Conservation (phyloP, 2,888 invertebrate species). For the Dasypogon diadema region DNA sequence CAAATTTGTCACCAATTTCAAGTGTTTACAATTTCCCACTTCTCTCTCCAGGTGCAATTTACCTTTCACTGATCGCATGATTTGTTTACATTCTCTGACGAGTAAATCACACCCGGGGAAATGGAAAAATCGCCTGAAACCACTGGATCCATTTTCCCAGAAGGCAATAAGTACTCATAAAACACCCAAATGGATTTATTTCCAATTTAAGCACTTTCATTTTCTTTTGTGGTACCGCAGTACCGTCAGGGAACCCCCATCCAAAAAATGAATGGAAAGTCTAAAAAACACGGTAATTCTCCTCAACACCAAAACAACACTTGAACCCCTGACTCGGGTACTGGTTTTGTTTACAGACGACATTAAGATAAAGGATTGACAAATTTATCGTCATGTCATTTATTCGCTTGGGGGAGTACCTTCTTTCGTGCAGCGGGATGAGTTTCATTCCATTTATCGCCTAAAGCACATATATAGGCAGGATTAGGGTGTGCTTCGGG, state of each 20-base stretch:
- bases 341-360: constrained; percentile 45
- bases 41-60: too few species aligned
- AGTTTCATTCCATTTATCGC: too few species aligned
- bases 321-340: background rate
- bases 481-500: too few species aligned
- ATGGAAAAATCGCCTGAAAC: background rate
- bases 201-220: constrained; percentile 14
- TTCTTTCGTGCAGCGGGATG: background rate
- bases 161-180: constrained; percentile 30
- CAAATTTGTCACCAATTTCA: too few species aligned
- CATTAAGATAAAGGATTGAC: constrained; percentile 51
- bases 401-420: background rate
- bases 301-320: background rate
- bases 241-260: background rate
- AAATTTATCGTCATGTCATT: constrained; percentile 46
- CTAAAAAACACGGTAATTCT: background rate
- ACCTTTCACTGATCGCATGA: background rate
- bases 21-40: too few species aligned
- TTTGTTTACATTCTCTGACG: background rate
- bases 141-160: constrained; percentile 8
- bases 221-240: background rate
- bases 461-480: too few species aligned
- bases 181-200: constrained; percentile 34
- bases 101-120: background rate
- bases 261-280: too few species aligned